A percentile compares a stretch with the other conserved stretches of the same genome.
Conservation (phyloP, 2,797 vertebrate species). For the Spinibarbus caldwelli region DNA sequence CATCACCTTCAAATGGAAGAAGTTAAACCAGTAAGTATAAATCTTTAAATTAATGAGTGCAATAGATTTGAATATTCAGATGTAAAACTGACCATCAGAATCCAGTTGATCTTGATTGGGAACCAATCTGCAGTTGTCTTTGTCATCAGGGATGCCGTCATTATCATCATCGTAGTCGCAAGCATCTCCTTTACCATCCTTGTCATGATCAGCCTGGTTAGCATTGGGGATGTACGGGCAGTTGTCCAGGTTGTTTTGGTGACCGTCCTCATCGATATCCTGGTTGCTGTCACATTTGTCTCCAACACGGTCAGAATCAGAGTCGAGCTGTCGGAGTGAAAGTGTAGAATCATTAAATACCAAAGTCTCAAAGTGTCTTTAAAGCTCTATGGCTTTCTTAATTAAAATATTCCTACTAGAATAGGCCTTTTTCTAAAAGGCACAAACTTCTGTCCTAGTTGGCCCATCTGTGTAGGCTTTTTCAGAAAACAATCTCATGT, state of each 20-base stretch:
- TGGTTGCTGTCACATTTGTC: slow-evolving; percentile 97
- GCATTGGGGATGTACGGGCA: slow-evolving; percentile 97
- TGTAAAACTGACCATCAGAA: slow-evolving; percentile 83
- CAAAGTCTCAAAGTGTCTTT: neutral
- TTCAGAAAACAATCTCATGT: slow-evolving; percentile 53
- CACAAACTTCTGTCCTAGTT: slow-evolving; percentile 7
- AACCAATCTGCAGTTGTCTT: slow-evolving; percentile 94
- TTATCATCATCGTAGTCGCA: slow-evolving; percentile 98
- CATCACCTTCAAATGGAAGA: slow-evolving; percentile 81
- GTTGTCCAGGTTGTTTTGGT: slow-evolving; percentile 98
- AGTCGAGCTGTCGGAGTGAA: slow-evolving; percentile 81
- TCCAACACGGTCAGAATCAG: slow-evolving; percentile 92
- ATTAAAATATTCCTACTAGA: slow-evolving; percentile 37
- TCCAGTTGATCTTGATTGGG: slow-evolving; percentile 93
- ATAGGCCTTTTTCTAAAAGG: slow-evolving; percentile 51
- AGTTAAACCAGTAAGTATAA: neutral
- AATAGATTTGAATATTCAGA: neutral
- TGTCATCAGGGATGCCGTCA: slow-evolving; percentile 94
- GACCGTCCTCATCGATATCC: slow-evolving; percentile 97
- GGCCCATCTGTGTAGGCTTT: slow-evolving; percentile 45
- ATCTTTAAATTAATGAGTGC: neutral
- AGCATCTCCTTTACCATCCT: slow-evolving; percentile 95
- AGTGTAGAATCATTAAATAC: neutral
- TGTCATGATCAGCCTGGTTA: slow-evolving; percentile 97
- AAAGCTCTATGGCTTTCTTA: slow-evolving; percentile 33